A percentile compares a stretch with the other conserved stretches of the same genome.
phyloP scores from a whole-genome alignment of 2,888 invertebrate genomes.

The Oxystoma pomonae region DNA sequence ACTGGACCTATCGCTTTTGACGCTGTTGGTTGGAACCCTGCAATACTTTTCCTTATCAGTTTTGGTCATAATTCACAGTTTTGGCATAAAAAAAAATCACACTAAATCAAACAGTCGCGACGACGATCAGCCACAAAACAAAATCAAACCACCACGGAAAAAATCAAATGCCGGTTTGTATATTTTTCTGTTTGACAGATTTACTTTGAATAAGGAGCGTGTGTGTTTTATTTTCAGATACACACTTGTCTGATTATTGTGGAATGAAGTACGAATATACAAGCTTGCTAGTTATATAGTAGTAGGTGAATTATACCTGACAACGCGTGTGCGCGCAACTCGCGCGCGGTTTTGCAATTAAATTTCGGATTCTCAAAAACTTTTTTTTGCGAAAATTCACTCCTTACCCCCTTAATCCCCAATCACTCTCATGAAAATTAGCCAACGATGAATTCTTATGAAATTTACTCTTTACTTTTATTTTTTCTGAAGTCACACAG shows the following conservation, averaged over 20 bases:
- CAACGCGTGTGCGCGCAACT: background rate
- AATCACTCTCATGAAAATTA: too few relatives aligned
- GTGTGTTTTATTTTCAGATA: conserved; percentile 13
- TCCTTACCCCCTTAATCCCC: too few relatives aligned
- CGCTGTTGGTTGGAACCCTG: conserved; percentile 25
- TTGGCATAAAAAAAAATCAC: too few relatives aligned
- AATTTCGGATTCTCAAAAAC: too few relatives aligned
- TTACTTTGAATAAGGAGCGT: background rate
- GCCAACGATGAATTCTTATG: too few relatives aligned
- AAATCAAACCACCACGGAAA: conserved; percentile 8
- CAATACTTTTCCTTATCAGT: conserved; percentile 29
- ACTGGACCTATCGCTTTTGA: conserved; percentile 9
- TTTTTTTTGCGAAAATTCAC: too few relatives aligned
- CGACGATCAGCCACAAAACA: too few relatives aligned
- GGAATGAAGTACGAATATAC: conserved; percentile 28
- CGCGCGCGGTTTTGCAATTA: background rate
- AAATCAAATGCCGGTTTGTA: conserved; percentile 6
- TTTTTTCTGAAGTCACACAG: too few relatives aligned
- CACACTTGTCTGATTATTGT: conserved; percentile 10
- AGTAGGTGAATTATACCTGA: background rate
- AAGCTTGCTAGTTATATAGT: conserved; percentile 29
- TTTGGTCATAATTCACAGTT: conserved; percentile 29
- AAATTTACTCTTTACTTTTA: too few relatives aligned
- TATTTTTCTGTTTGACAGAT: conserved; percentile 13
- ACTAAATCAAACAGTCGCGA: too few relatives aligned